A percentile compares a stretch with the other conserved stretches of the same genome.
These are phyloP conservation scores for Oncorhynchus keta DNA, from an alignment of 2,113 vertebrate species.

Conservation along the genomic window DNA sequence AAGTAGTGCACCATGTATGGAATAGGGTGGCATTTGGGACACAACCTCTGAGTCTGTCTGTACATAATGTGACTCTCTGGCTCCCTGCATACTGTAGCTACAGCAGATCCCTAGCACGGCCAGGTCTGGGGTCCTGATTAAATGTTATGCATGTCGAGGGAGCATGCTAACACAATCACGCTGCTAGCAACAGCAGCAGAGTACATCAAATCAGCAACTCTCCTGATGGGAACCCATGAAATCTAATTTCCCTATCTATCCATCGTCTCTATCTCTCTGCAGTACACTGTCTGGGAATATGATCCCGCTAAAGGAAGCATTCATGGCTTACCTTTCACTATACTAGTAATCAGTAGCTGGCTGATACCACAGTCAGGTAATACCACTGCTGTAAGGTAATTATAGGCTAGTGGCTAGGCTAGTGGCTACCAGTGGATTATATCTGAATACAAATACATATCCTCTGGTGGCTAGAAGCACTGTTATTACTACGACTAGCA, in stretches of 20 bases:
- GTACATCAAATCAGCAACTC: constrained; percentile 7
- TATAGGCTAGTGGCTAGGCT: background rate
- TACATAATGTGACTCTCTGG: background rate
- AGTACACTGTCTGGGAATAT: background rate
- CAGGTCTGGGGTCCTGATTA: constrained; percentile 17
- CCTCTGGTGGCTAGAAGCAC: no score
- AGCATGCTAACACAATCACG: constrained; percentile 38
- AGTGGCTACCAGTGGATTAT: background rate
- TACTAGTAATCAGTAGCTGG: constrained; percentile 6
- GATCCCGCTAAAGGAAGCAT: constrained; percentile 4
- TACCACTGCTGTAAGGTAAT: background rate
- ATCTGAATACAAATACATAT: no score
- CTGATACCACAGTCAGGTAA: no score
- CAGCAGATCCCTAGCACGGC: background rate
- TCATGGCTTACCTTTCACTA: constrained; percentile 5
- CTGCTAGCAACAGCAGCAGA: constrained; percentile 20
- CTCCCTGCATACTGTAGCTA: no score
- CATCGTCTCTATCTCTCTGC: constrained; percentile 3
- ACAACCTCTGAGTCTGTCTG: background rate
- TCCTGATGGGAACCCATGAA: constrained; percentile 46
- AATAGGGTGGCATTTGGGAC: no score
- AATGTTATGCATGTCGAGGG: constrained; percentile 2
- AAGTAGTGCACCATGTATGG: no score
- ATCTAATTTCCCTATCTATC: constrained; percentile 52
- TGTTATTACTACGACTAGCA: no score